Conservation (phyloP, 2,797 vertebrate species). For the Bovichtus variegatus region DNA sequence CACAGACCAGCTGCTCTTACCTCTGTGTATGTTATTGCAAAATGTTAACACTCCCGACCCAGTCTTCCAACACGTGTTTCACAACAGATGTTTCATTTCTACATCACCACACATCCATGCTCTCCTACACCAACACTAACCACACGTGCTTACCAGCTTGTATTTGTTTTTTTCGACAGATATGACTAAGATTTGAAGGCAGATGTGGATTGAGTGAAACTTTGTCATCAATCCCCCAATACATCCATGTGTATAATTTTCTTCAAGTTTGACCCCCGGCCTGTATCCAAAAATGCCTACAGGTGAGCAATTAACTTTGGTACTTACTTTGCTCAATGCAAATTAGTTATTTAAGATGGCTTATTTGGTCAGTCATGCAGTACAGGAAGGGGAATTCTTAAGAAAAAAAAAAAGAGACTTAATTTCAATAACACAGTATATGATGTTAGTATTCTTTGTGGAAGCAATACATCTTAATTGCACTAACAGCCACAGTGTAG, state of each 20-base stretch:
- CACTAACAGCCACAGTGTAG: neutral
- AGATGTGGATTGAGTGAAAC: conserved; percentile 63
- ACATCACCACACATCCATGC: neutral
- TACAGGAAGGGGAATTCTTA: neutral
- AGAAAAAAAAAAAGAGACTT: too few relatives aligned
- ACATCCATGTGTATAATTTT: conserved; percentile 98
- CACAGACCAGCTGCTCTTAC: neutral
- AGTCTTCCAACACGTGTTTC: neutral
- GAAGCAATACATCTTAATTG: neutral
- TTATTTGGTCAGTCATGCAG: neutral
- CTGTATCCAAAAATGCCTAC: conserved; percentile 97
- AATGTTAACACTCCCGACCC: neutral
- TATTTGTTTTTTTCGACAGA: conserved; percentile 53
- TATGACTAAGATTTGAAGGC: conserved; percentile 55
- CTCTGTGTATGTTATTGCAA: neutral
- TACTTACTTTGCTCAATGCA: too few relatives aligned
- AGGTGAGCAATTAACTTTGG: conserved; percentile 89
- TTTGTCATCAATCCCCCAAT: conserved; percentile 38
- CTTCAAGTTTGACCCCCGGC: conserved; percentile 97
- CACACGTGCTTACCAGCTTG: neutral
- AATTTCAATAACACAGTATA: too few relatives aligned
- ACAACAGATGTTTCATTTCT: neutral
- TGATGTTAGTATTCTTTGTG: too few relatives aligned
- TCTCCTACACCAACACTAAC: neutral
- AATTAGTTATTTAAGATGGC: neutral